These are phyloP conservation scores for Tiliacea citrago DNA, from an alignment of 2,888 invertebrate species.

Conservation along the genomic window DNA sequence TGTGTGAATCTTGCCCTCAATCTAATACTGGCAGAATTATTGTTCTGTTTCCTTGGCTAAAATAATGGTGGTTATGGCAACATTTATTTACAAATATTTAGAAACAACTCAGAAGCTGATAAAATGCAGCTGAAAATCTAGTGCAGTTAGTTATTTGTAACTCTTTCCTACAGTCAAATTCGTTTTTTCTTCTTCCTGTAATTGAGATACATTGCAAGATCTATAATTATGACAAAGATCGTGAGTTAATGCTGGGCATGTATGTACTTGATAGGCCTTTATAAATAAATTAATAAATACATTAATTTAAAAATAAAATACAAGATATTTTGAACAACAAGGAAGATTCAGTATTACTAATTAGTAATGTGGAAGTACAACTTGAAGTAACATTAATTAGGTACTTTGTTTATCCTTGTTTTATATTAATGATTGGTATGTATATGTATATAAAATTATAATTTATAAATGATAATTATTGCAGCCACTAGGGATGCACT, in stretches of 20 bases:
- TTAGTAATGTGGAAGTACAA: not conserved
- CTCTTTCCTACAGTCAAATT: not conserved
- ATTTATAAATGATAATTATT: not conserved
- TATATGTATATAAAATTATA: not conserved
- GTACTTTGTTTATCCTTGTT: constrained; percentile 15
- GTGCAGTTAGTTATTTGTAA: not conserved
- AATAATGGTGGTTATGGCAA: not conserved
- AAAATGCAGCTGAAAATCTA: not conserved
- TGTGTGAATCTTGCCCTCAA: not conserved
- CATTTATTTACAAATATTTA: not conserved
- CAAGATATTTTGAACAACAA: not conserved
- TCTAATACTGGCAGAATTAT: not conserved
- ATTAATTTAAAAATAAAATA: not conserved
- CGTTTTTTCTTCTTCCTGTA: not conserved
- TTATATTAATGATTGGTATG: not conserved
- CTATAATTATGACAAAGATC: not conserved
- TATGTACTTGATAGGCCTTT: not conserved
- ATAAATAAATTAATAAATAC: not conserved
- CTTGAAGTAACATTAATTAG: not conserved
- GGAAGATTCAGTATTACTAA: not conserved
- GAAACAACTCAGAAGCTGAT: not conserved
- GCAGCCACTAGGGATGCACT: not conserved
- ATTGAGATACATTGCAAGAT: not conserved
- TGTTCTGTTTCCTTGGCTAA: not conserved
- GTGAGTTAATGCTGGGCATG: not conserved